Evolutionary conservation across 2,888 invertebrate genomes (phyloP).

Genomic region (Balanococcus diminutus): DNA sequence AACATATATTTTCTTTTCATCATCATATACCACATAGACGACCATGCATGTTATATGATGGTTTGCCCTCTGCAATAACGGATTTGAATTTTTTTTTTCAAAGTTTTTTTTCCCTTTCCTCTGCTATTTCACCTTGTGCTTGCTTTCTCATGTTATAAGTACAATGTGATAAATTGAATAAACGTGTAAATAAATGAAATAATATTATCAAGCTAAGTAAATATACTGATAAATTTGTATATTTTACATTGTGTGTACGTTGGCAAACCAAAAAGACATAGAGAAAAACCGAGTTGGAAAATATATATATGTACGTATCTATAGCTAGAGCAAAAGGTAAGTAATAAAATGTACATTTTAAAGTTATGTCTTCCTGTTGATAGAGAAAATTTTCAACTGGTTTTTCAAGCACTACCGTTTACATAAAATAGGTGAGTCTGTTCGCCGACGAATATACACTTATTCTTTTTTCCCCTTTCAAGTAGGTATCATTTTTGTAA

Average conservation of each 20-base stretch:
- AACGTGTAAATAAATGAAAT: constrained; percentile 53
- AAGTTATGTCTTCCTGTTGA: constrained; percentile 51
- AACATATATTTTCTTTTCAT: constrained; percentile 48
- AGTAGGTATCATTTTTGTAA: too few species aligned
- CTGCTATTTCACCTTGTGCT: neutral
- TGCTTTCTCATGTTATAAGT: constrained; percentile 40
- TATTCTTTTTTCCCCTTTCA: too few species aligned
- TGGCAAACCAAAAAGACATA: neutral
- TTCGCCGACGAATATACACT: too few species aligned
- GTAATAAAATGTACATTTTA: constrained; percentile 1
- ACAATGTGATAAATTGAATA: constrained; percentile 51
- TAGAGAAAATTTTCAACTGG: constrained; percentile 48
- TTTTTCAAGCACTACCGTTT: constrained; percentile 12
- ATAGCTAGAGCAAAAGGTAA: neutral
- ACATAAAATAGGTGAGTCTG: too few species aligned
- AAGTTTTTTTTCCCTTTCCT: neutral
- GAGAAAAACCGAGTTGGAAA: neutral
- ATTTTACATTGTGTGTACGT: neutral
- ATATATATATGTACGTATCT: neutral
- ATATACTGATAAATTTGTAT: constrained; percentile 43
- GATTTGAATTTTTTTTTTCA: neutral
- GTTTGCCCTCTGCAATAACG: constrained; percentile 6
- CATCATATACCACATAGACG: neutral
- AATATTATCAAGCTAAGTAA: constrained; percentile 48
- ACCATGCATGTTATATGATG: neutral